phyloP scores from a whole-genome alignment of 2,797 vertebrate species.

The Clarias fuscus region DNA sequence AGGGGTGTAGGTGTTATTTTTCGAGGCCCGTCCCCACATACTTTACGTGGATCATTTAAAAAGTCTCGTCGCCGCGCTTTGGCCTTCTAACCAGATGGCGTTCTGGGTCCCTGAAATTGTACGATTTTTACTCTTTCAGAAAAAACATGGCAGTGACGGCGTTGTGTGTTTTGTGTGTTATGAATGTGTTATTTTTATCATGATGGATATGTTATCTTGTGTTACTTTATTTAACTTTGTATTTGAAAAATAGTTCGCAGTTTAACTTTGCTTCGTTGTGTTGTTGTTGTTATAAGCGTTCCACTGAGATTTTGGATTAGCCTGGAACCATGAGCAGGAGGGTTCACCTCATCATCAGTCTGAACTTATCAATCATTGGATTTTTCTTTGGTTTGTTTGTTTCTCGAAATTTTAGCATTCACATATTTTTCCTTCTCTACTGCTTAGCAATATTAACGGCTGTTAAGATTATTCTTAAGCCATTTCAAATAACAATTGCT shows the following conservation, averaged over 20 bases:
- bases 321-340: background rate
- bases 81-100: background rate
- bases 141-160: background rate
- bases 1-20: background rate
- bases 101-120: background rate
- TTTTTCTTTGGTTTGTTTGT: background rate
- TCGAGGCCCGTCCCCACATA: background rate
- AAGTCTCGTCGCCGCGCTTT: background rate
- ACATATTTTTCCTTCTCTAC: background rate
- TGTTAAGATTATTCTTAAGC: background rate
- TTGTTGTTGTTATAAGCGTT: background rate
- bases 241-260: background rate
- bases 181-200: background rate
- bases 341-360: background rate
- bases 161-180: background rate
- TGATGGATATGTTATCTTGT: background rate
- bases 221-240: background rate
- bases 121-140: background rate
- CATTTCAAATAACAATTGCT: background rate
- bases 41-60: background rate
- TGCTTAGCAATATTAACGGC: background rate
- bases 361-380: background rate
- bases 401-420: background rate
- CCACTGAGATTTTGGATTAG: background rate
- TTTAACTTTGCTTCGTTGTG: no score